A percentile compares a stretch with the other conserved stretches of the same genome.
Evolutionary conservation across 2,888 invertebrate genomes (phyloP).

Genomic region (Aradus depressus): DNA sequence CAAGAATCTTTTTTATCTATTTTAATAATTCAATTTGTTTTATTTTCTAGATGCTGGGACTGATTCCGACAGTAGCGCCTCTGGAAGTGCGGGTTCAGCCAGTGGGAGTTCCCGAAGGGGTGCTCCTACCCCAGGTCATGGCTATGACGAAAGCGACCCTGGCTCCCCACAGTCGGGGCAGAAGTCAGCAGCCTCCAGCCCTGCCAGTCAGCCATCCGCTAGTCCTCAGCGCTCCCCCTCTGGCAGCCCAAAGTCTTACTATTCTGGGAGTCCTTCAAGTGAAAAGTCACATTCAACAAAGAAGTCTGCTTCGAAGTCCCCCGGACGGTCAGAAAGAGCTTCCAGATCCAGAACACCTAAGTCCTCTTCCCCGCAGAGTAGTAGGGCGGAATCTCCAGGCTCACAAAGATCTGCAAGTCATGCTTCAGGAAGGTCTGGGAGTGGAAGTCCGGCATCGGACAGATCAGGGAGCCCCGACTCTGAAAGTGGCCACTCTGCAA

Average conservation of each 20-base stretch:
- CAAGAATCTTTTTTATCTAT: neutral
- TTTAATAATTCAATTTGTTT: neutral
- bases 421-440: constrained; percentile 4
- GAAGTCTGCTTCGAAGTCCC: neutral
- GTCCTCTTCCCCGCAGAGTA: constrained; percentile 4
- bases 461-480: constrained; percentile 3
- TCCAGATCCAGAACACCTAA: constrained; percentile 5
- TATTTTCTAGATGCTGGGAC: constrained; percentile 8
- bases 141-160: no score
- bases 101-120: constrained; percentile 1
- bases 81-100: constrained; percentile 6
- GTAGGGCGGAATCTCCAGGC: constrained; percentile 2
- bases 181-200: neutral
- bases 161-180: no score
- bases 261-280: constrained; percentile 9
- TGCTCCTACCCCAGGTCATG: neutral
- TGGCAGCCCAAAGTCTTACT: constrained; percentile 20
- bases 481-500: constrained; percentile 9
- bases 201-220: constrained; percentile 23
- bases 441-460: constrained; percentile 12
- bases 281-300: constrained; percentile 6
- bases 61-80: constrained; percentile 7
- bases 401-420: constrained; percentile 26
- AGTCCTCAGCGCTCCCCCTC: constrained; percentile 25
- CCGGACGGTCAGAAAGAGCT: neutral